phyloP scores from a whole-genome alignment of 2,888 invertebrate species.

The Thecocarcelia acutangulata region DNA sequence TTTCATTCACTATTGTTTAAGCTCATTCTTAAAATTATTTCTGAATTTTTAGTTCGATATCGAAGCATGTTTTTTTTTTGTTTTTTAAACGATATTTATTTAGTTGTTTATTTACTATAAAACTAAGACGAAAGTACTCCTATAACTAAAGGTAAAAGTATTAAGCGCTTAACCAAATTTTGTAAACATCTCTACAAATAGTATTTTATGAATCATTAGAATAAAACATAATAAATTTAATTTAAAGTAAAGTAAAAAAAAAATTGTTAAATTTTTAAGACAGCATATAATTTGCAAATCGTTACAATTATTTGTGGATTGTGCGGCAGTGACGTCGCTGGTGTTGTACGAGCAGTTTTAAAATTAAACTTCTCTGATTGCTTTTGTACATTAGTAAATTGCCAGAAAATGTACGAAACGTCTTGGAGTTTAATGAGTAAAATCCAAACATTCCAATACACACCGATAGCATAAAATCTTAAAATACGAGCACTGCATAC shows the following conservation, averaged over 20 bases:
- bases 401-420: slow-evolving; percentile 52
- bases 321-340: slow-evolving; percentile 34
- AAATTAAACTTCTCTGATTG: slow-evolving; percentile 66
- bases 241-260: background rate
- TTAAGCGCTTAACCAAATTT: too few species aligned
- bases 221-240: too few species aligned
- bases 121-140: too few species aligned
- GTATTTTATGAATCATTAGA: too few species aligned
- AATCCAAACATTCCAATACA: background rate
- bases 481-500: background rate
- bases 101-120: too few species aligned
- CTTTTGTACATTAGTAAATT: slow-evolving; percentile 61
- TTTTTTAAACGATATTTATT: too few species aligned
- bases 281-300: slow-evolving; percentile 62
- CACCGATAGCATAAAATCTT: background rate
- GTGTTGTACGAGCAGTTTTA: slow-evolving; percentile 57
- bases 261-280: slow-evolving; percentile 37
- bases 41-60: too few species aligned
- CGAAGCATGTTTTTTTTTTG: too few species aligned
- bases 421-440: slow-evolving; percentile 40
- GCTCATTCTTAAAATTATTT: too few species aligned
- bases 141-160: too few species aligned
- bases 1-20: too few species aligned
- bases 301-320: slow-evolving; percentile 19
- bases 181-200: too few species aligned